Evolutionary conservation across 2,888 invertebrate genomes (phyloP), one percentile per base, ranked within the genome.

Genomic region (Parnassius smintheus): DNA sequence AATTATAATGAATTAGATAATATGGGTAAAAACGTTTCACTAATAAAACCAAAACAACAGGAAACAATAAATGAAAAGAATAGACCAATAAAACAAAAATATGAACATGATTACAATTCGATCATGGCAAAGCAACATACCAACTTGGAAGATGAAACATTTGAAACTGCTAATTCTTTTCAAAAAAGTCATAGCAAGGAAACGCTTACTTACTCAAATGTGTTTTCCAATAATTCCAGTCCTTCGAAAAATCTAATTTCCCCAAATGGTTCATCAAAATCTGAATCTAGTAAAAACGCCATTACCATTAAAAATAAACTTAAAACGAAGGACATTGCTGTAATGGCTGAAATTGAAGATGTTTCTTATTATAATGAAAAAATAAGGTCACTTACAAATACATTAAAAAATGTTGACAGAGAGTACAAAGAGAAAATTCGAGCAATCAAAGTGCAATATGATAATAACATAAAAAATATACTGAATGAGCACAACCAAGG

Each of bases 401-500:
- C 81, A 18, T 73, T 91, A 59, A 80, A 83, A 72, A 81, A 75
- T 59, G 76, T 82, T 53, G 85, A 91, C 73, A 84, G 74, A 65
- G 83, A 87, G 69, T 86, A 85, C 61, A 86, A 85, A 66, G 85
- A 81, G 66, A 90, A 85, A 77, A 78, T 89, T 44, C 83, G 88
- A 55, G 85, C 85, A 4, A 80, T 93, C 51, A 93, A 93, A 80
- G 70, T 80, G 13, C 93, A 93, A 71, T 93, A 93, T 68, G 93
- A 93, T 46, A 83, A 77, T 68, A 92, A 93, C 59, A 88, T 93
- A 55, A 91, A 91, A 70, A 89, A 82, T 65, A 85, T 93, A 61
- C 81, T 92, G 35, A 91, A 90, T 61, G 90, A 92, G 71, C 93
- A 93, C 68, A 91, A 92, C 71, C 85, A 87, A 66, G 92, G 93